Conservation (phyloP, 2,113 vertebrate species). For the Esox niger region DNA sequence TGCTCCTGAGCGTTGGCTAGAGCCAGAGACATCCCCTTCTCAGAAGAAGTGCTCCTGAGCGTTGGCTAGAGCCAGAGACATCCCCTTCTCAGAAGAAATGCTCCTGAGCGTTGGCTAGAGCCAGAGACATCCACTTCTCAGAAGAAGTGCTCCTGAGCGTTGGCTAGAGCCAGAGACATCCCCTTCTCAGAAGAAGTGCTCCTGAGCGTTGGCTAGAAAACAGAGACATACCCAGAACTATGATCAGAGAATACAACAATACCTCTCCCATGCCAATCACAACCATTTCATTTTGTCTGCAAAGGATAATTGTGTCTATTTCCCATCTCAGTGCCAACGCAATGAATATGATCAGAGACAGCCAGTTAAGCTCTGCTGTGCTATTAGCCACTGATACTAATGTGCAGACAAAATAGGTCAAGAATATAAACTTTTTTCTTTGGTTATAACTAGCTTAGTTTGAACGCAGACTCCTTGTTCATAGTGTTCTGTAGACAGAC, state of each 20-base stretch:
- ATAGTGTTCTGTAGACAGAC: neutral
- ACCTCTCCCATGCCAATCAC: constrained; percentile 35
- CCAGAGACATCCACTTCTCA: too few species aligned
- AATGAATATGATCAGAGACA: neutral
- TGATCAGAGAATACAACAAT: constrained; percentile 16
- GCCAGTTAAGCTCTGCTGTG: constrained; percentile 1
- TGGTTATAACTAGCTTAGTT: neutral
- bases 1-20: too few species aligned
- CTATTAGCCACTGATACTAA: neutral
- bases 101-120: too few species aligned
- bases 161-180: too few species aligned
- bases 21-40: too few species aligned
- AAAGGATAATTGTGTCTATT: constrained; percentile 14
- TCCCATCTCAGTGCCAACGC: neutral
- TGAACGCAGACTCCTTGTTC: neutral
- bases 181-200: constrained; percentile 40
- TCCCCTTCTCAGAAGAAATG: too few species aligned
- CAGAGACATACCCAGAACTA: constrained; percentile 40
- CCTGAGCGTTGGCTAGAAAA: neutral
- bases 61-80: too few species aligned
- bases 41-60: too few species aligned
- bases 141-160: too few species aligned
- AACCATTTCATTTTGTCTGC: constrained; percentile 39
- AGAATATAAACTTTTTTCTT: neutral
- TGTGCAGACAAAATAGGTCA: neutral